Evolutionary conservation across 2,113 vertebrate species (phyloP), one percentile per base, ranked within the genome.

Genomic region (Pachypanchax playfairii): DNA sequence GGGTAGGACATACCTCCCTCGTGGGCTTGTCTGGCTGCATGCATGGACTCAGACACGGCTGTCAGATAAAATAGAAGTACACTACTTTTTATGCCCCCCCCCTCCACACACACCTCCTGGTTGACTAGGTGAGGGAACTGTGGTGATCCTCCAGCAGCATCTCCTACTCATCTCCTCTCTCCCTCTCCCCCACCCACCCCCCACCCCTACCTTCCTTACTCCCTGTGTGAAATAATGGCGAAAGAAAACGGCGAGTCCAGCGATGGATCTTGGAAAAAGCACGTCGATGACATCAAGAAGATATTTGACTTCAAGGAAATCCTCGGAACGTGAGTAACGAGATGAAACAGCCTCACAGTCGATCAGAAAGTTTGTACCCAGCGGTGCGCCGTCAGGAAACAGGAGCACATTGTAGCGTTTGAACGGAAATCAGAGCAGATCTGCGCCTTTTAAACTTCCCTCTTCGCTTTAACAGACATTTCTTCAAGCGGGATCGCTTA

Each of bases 301-400:
- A 94, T 96, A 29, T 98, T 98, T 81, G 94, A 96, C 89, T 97
- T 98, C 88, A 98, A 97, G 85, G 96, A 98, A 93, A 95, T 96
- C 79, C 94, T 98, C 69, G 97, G 97, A 67, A 98, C 97, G 97
- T 98, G 90, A 95, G 97, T 96, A 91, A 91, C 41, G 57, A 0
- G 39, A 7, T 51, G 13, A 43, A 52, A 12, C 57, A 51, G 48
- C 63, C 20, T 21, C 14, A 17, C 20, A 10, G n/a, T 15, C 49
- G 42, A 43, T 55, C 0, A 14, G 4, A 73, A 86, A 89, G 73
- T 89, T 87, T 77, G 71, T 24, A 18, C n/a, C n/a, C n/a, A n/a
- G n/a, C n/a, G n/a, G n/a, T n/a, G n/a, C n/a, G n/a, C n/a, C 36
- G 10, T 3, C 2, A 26, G 13, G 25, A 15, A 15, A 17, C 44